Base-by-base conservation (phyloP, 1,140 invertebrate genomes). In the Leguminivora glycinivorella region DNA sequence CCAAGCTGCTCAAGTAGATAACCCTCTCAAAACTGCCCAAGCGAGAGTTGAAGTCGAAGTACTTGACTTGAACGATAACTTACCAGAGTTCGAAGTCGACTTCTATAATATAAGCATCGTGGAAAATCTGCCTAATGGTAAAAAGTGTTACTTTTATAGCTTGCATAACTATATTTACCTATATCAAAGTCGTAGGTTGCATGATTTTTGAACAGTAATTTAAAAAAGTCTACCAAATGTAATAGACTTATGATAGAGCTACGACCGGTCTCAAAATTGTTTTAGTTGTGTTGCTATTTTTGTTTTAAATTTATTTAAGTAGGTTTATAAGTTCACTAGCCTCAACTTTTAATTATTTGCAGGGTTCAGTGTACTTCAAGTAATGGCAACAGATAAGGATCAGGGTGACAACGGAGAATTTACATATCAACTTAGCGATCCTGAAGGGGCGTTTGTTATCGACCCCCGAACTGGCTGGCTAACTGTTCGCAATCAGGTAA, bases 81-180 rank as follows among this genome's bases (percentile, higher is more conserved):
- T 96, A 17, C 96, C 96, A 0, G 94, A 96, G 74, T 98, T 98
- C 72, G 96, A 97, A 87, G 95, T 96, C 0, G 96, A 97, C 76
- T 94, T 96, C 74, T 98, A 98, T 82, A 97, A 97, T 75, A 97
- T 98, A 43, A 97, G 96, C 73, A 97, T 98, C 66, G 96, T 98
- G 56, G 97, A 98, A 83, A 98, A 98, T 85, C 90, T 98, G 34
- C 97, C 97, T 0, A 96, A 96, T 76, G 96, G 96, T 72, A 95
- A 73, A 70, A 43, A 43, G 4, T 43, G 40, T 43, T 43, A n/a
- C 40, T 43, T 43, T n/a, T 68, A 52, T 22, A 34, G 10, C 10
- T 38, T 12, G 34, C 1, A 38, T 12, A 4, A 12, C 1, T 14
- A 6, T 38, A 38, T 43, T n/a, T 4, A 68, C 4, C 47, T 17